Conservation (phyloP, 2,797 vertebrate genomes). For the Melanotaenia nigrans region DNA sequence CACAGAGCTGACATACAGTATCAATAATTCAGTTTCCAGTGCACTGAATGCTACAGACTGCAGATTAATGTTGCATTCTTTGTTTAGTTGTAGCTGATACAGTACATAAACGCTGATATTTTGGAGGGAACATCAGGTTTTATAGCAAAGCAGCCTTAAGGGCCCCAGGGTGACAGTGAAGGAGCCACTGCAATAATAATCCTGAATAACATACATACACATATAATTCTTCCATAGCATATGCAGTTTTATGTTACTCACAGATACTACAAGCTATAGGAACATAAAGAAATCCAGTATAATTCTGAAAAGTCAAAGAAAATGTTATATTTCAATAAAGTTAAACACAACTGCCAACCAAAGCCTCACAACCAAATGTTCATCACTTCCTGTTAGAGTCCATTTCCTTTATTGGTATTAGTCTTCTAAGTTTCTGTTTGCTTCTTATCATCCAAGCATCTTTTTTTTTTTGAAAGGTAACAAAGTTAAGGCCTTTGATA, state of each 20-base stretch:
- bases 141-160: constrained; percentile 31
- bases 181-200: constrained; percentile 13
- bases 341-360: constrained; percentile 21
- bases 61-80: constrained; percentile 51
- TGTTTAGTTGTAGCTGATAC: constrained; percentile 48
- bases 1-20: constrained; percentile 41
- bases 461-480: constrained; percentile 13
- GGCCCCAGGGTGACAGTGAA: constrained; percentile 14
- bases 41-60: constrained; percentile 37
- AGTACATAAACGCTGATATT: constrained; percentile 59
- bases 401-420: constrained; percentile 2
- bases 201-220: constrained; percentile 18
- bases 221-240: background rate
- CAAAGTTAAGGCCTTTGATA: constrained; percentile 2
- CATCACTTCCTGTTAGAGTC: constrained; percentile 24
- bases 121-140: constrained; percentile 35
- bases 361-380: constrained; percentile 27
- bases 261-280: background rate
- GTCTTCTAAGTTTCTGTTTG: constrained; percentile 7
- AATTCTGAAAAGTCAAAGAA: background rate
- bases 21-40: constrained; percentile 58
- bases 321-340: background rate
- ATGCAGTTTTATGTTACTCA: constrained; percentile 14
- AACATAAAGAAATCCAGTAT: constrained; percentile 4
- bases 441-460: constrained; percentile 23